These are phyloP conservation scores for Holacanthus passer DNA, from an alignment of 2,113 vertebrate genomes.

Conservation along the genomic window DNA sequence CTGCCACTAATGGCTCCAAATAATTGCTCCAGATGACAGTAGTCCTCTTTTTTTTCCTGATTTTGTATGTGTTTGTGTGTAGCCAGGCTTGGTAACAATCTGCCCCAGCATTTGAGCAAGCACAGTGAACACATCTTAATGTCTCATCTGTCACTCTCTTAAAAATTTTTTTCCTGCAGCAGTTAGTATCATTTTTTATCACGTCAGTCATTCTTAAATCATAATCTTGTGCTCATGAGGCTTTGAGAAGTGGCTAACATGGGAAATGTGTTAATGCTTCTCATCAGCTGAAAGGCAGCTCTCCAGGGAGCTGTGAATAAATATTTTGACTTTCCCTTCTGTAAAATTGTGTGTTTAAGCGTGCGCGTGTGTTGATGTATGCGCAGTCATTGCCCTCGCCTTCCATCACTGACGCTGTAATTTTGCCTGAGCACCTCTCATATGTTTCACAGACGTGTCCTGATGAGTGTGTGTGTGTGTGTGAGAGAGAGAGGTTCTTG, in stretches of 20 bases:
- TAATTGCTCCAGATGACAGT: conserved; percentile 61
- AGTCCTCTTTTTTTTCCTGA: conserved; percentile 19
- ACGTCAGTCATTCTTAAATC: conserved; percentile 60
- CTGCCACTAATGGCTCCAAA: conserved; percentile 70
- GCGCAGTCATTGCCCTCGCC: conserved; percentile 7
- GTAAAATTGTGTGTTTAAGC: conserved; percentile 42
- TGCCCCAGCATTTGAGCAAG: background rate
- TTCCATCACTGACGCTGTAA: conserved; percentile 52
- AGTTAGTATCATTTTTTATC: conserved; percentile 14
- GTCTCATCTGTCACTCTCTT: conserved; percentile 19
- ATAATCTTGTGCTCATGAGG: conserved; percentile 41
- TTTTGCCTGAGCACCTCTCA: conserved; percentile 67
- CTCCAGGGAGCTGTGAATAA: conserved; percentile 74
- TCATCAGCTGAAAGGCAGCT: conserved; percentile 66
- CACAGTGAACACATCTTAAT: conserved; percentile 7
- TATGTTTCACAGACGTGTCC: conserved; percentile 58
- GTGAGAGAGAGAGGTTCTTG: background rate
- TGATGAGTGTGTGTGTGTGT: conserved; percentile 29
- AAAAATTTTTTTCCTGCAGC: conserved; percentile 34
- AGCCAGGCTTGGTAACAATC: conserved; percentile 17
- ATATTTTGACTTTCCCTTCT: conserved; percentile 75
- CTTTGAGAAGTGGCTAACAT: conserved; percentile 53
- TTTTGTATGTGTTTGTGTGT: conserved; percentile 27
- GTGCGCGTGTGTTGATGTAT: conserved; percentile 55
- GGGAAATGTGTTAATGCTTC: conserved; percentile 60